Percentiles rank a stretch among this genome's conserved stretches.
Conservation (phyloP, 2,797 vertebrate genomes). For the Chiropotes sagulatus region DNA sequence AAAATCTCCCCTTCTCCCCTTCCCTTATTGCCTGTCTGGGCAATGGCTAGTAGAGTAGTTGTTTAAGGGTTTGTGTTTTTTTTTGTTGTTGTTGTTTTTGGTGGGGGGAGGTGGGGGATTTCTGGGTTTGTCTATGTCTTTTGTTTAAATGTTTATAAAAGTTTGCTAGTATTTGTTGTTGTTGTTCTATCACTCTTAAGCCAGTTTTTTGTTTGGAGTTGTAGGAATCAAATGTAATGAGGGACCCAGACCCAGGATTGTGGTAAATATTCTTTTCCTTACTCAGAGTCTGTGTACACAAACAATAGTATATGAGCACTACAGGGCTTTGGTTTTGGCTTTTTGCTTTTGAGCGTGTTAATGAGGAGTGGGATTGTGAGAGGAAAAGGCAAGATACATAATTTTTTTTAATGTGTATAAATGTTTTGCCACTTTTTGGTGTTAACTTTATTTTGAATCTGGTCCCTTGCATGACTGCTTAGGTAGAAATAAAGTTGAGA, state of each 20-base stretch:
- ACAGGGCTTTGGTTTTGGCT: neutral
- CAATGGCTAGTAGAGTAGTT: conserved; percentile 53
- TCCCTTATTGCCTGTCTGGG: conserved; percentile 63
- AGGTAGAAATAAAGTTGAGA: conserved; percentile 49
- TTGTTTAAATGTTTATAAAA: neutral
- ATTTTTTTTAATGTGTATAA: conserved; percentile 24
- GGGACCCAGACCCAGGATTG: neutral
- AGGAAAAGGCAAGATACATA: neutral
- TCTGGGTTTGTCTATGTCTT: conserved; percentile 27
- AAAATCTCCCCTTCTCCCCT: conserved; percentile 55
- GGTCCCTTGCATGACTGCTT: conserved; percentile 6
- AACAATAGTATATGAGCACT: no score
- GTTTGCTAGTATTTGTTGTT: neutral
- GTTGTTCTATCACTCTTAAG: neutral
- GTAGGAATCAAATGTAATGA: neutral
- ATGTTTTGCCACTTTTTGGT: neutral
- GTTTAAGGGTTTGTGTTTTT: neutral
- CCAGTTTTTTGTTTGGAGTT: neutral
- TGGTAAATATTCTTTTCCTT: neutral
- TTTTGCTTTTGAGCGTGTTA: neutral
- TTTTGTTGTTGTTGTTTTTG: neutral
- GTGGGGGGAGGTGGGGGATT: neutral
- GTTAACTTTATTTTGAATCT: conserved; percentile 33
- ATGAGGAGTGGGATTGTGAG: neutral
- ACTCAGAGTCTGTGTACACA: neutral